Conservation (phyloP, 2,888 invertebrate species). For the Idaea dimidiata region DNA sequence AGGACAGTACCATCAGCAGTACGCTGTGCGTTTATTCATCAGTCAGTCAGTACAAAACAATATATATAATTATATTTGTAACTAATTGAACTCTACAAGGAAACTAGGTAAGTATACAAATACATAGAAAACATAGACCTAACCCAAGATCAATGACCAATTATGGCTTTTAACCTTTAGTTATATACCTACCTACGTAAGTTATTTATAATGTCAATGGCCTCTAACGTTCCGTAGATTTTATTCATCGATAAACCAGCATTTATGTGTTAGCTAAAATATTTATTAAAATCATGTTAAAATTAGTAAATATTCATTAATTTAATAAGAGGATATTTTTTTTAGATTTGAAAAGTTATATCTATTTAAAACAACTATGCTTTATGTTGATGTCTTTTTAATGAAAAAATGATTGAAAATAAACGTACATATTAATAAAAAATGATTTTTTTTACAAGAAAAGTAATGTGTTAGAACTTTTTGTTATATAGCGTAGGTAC, state of each 20-base stretch:
- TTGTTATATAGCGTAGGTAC: neutral
- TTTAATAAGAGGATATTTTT: neutral
- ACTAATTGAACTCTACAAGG: neutral
- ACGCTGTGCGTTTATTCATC: too few species aligned
- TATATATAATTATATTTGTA: too few species aligned
- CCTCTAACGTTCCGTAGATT: neutral
- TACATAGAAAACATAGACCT: conserved; percentile 1
- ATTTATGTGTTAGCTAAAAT: neutral
- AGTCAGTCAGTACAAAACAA: too few species aligned
- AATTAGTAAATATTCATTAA: neutral
- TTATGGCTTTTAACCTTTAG: neutral
- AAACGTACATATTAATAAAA: neutral
- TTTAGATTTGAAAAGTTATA: neutral
- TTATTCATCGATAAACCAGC: neutral
- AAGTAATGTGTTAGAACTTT: neutral
- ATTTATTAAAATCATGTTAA: neutral
- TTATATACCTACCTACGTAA: neutral
- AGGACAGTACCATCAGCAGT: too few species aligned
- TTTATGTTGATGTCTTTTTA: conserved; percentile 1
- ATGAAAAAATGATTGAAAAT: neutral
- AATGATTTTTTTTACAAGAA: too few species aligned
- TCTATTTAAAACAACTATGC: neutral
- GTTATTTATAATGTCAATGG: neutral
- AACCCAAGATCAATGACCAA: neutral
- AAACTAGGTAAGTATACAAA: neutral